Evolutionary conservation across 1,140 invertebrate genomes (phyloP), one percentile per base, ranked within the genome.

Genomic region (Tetramorium simillimum): DNA sequence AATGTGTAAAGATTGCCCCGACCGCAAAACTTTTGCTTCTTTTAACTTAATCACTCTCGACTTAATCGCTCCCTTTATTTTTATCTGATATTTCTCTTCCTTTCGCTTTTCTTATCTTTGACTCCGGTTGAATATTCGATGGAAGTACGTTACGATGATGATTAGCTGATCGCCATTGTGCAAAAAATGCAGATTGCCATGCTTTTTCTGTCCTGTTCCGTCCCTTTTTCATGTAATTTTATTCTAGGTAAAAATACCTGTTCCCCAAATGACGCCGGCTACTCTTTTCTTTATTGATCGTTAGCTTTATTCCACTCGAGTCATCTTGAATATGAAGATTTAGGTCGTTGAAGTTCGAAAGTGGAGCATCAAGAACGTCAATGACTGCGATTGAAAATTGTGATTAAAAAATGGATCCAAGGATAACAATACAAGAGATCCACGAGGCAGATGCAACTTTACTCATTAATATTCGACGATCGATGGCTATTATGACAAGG

Each of bases 261-360:
- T 76, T 40, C 21, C 24, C 21, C n/a, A 21, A 51, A 46, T 85
- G n/a, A 78, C 58, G 75, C 33, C 62, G 3, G 46, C 7, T 51
- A 37, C 28, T 14, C 10, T 67, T 78, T 40, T 24, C 18, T 84
- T 73, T 72, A 58, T 73, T 10, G 80, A 84, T 84, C 53, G 80
- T 46, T 37, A 60, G 21, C 28, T 60, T 84, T 37, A 49, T 33
- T 58, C 51, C 40, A 62, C 43, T 72, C 9, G 37, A 72, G 21
- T 72, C 67, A 73, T 73, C 69, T 84, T 40, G 69, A 82, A 82
- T 69, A 69, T 82, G 67, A 60, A 82, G 43, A 84, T 84, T 65
- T 33, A 24, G 40, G 21, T 75, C 51, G 69, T 63, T 46, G 40
- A 75, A 73, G 43, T 84, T 75, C n/a, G 18, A n/a, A 84, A 84